phyloP scores from a whole-genome alignment of 2,113 vertebrate genomes.

The Anguilla japonica region DNA sequence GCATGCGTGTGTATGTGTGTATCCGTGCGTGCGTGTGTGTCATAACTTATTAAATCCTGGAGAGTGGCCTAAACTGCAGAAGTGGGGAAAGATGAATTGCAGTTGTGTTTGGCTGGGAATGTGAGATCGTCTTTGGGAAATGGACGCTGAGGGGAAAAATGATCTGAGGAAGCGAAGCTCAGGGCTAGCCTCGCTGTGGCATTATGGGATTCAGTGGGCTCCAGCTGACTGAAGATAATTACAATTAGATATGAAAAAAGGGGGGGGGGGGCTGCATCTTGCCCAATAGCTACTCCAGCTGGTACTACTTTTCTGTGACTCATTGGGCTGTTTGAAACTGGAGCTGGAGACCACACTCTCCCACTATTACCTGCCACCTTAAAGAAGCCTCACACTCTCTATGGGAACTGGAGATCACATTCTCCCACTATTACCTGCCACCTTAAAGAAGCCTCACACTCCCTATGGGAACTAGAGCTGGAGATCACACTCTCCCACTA shows the following conservation, averaged over 20 bases:
- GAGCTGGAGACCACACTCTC: slow-evolving; percentile 21
- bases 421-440: slow-evolving; percentile 36
- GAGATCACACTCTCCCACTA: slow-evolving; percentile 22
- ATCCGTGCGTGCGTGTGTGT: slow-evolving; percentile 20
- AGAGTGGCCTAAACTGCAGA: slow-evolving; percentile 33
- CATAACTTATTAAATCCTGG: slow-evolving; percentile 45
- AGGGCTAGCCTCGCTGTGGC: background rate
- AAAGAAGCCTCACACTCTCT: too few species aligned
- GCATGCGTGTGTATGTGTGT: slow-evolving; percentile 29
- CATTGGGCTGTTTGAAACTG: slow-evolving; percentile 9
- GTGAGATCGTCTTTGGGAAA: slow-evolving; percentile 30
- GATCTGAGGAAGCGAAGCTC: background rate
- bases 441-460: background rate
- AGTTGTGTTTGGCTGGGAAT: slow-evolving; percentile 33
- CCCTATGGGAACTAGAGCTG: background rate
- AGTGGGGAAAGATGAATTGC: slow-evolving; percentile 13
- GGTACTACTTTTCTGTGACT: slow-evolving; percentile 42
- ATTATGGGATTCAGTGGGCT: background rate
- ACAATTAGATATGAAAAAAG: background rate
- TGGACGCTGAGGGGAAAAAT: background rate
- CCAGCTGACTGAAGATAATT: slow-evolving; percentile 12
- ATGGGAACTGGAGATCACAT: slow-evolving; percentile 20
- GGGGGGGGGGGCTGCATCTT: background rate
- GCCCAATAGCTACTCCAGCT: slow-evolving; percentile 23
- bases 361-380: slow-evolving; percentile 34